Evolutionary conservation across 64 coral and sea anemone species (phyloP), one percentile per base, ranked within the genome.

Genomic region (Actinia equina): DNA sequence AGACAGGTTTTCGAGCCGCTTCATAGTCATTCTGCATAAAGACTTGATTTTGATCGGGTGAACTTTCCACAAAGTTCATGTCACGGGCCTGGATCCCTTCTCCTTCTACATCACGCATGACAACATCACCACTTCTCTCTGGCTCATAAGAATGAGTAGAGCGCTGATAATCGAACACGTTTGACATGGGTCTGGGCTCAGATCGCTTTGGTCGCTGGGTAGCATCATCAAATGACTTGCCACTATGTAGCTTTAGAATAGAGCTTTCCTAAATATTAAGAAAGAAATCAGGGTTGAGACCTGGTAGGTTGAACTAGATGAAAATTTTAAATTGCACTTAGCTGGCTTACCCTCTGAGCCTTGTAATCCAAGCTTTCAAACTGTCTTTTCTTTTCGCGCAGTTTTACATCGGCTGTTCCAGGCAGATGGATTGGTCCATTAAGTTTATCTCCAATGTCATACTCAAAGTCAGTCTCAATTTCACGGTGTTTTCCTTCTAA

Each of bases 311-410:
- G 11, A 5, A 60, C 15, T 15, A 69, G n/a, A 79, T 79, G 43
- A 79, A 43, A 79, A 43, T n/a, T 46, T 5, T 7, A 44, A 44
- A 46, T 43, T 7, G 7, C 18, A 43, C 25, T 57, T 57, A 84
- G 6, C 30, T 42, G 20, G 14, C 49, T 70, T 87, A 92, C 90
- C 90, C 85, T 87, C 46, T 92, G 90, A 43, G 90, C 90, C 83
- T 71, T 86, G 59, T 87, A 92, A 83, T 92, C 90, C 20, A 59
- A 76, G 7, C n/a, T 77, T 83, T 92, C 90, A 59, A 92, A 92
- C 62, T 87, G 71, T 41, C 65, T 82, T 55, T 83, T 77, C 86
- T 92, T 92, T 43, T 92, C 90, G 18, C 61, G 90, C 20, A 92
- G 90, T 27, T 92, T 92, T 30, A 87, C 84, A 69, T 92, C 90